These are phyloP conservation scores for Procambarus clarkii DNA, from an alignment of 1,140 invertebrate genomes.

Conservation along the genomic window DNA sequence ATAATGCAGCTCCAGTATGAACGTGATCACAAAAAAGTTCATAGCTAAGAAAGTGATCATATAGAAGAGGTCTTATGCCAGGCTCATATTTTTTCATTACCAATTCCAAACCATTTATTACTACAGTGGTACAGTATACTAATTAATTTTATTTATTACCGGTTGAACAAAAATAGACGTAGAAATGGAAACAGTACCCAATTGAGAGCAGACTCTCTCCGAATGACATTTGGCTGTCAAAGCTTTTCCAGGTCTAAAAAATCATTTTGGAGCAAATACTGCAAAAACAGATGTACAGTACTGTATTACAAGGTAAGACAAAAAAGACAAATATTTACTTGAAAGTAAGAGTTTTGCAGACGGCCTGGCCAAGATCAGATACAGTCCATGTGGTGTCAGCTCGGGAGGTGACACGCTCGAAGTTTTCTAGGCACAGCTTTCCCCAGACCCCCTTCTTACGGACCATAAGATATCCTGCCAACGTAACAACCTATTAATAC, in stretches of 20 bases:
- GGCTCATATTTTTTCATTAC: too few relatives aligned
- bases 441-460: slow-evolving; percentile 87
- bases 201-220: too few relatives aligned
- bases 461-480: slow-evolving; percentile 83
- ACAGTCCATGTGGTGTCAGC: slow-evolving; percentile 80
- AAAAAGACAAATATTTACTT: slow-evolving; percentile 78
- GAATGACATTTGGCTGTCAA: too few relatives aligned
- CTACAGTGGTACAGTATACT: too few relatives aligned
- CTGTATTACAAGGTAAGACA: background rate
- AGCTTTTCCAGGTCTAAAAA: background rate
- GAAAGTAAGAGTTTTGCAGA: slow-evolving; percentile 87
- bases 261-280: background rate
- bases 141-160: too few relatives aligned
- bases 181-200: too few relatives aligned
- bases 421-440: slow-evolving; percentile 84
- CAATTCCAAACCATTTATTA: too few relatives aligned
- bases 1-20: too few relatives aligned
- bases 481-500: background rate
- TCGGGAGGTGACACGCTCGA: slow-evolving; percentile 79
- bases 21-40: too few relatives aligned
- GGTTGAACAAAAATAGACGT: too few relatives aligned
- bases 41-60: too few relatives aligned
- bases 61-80: too few relatives aligned
- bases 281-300: background rate
- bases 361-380: slow-evolving; percentile 84